Base-by-base conservation (phyloP, 2,113 vertebrate species). In the Papio anubis region DNA sequence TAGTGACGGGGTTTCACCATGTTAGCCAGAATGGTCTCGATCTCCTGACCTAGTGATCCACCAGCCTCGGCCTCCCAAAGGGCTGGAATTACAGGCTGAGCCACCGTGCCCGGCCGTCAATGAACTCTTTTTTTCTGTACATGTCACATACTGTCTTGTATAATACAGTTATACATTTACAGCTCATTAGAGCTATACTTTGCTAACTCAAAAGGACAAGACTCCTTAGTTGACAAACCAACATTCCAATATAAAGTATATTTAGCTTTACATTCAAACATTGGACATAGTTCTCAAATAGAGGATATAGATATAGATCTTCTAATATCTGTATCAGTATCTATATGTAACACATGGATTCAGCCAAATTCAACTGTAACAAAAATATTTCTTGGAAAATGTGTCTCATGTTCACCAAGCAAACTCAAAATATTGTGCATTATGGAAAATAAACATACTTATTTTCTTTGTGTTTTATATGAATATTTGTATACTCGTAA, bases 331-430 rank as follows among this genome's bases (percentile, higher is more conserved):
- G 17, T 57, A 52, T 57, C 35, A 64, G 3, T n/a, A n/a, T 25
- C 14, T 50, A 7, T 88, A 81, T 76, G 30, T 76, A 5, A 66
- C 3, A 96, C 18, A 96, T 59, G n/a, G 50, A 32, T 97, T 96
- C 88, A 97, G 59, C 43, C 55, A 98, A 95, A 93, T 96, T 84
- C 94, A 98, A 96, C n/a, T 82, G 16, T 76, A 59, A 43, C 85
- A 94, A 92, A 97, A 98, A 96, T 93, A 93, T 84, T 82, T 91
- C 73, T 25, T 92, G 32, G 76, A 98, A 98, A 98, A 96, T 93
- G 75, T 90, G 78, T 95, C 93, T 98, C 97, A 92, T 3, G 78
- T 80, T 98, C 43, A 88, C 85, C 94, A 90, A 97, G 94, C 97
- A 96, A 70, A 96, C 48, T 82, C 55, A 96, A 98, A 97, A 27